phyloP scores from a whole-genome alignment of 1,140 invertebrate genomes.

The Zeugodacus cucurbitae region DNA sequence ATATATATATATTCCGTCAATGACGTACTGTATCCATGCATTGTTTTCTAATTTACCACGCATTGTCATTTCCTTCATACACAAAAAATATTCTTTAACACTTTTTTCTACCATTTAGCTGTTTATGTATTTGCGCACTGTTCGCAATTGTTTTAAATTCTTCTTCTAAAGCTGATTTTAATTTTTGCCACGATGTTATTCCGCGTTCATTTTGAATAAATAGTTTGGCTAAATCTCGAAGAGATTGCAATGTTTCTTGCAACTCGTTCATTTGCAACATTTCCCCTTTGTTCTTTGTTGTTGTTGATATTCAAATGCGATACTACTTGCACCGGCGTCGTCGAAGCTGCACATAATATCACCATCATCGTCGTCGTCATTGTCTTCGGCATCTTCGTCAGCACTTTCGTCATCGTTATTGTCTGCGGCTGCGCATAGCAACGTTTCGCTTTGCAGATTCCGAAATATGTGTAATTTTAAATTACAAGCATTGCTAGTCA shows the following conservation, averaged over 20 bases:
- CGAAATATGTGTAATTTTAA: not conserved
- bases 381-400: not conserved
- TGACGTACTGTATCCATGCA: no score
- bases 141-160: no score
- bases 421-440: not conserved
- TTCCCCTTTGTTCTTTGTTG: no score
- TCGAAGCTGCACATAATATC: not conserved
- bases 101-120: no score
- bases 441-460: not conserved
- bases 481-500: not conserved
- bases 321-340: not conserved
- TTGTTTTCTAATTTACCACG: no score
- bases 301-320: not conserved
- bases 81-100: no score
- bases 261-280: no score
- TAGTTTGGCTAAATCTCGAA: not conserved
- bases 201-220: constrained; percentile 35
- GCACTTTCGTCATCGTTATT: not conserved
- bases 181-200: constrained; percentile 21
- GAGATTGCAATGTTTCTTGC: no score
- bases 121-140: no score
- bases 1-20: no score
- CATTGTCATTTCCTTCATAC: no score
- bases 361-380: not conserved
- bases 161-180: no score